Evolutionary conservation across 2,888 invertebrate species (phyloP).

Genomic region (Trichopria drosophilae): DNA sequence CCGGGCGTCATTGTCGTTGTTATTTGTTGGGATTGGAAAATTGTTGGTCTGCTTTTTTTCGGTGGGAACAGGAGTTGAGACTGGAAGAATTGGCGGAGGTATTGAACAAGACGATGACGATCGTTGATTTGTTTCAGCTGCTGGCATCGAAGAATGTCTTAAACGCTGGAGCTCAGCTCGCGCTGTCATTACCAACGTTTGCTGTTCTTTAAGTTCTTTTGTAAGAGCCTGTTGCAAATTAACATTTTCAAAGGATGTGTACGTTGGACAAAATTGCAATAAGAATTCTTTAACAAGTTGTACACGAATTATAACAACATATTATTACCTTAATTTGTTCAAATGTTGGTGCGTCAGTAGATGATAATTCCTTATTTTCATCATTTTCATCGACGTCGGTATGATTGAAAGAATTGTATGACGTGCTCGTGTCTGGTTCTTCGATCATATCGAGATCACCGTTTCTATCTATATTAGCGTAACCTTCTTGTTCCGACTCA

Average conservation of each 20-base stretch:
- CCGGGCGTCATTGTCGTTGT: constrained; percentile 52
- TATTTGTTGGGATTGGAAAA: constrained; percentile 34
- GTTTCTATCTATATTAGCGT: constrained; percentile 26
- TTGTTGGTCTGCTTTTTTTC: constrained; percentile 49
- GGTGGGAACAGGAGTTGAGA: constrained; percentile 24
- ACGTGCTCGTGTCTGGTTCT: constrained; percentile 33
- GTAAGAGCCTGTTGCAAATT: constrained; percentile 52
- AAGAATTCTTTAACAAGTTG: too few relatives aligned
- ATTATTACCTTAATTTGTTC: constrained; percentile 39
- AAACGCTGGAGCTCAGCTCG: constrained; percentile 51
- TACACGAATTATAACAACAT: too few relatives aligned
- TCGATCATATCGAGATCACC: constrained; percentile 30
- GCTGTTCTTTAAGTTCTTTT: constrained; percentile 52
- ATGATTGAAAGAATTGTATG: constrained; percentile 38
- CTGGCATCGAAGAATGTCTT: too few relatives aligned
- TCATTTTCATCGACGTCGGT: constrained; percentile 40
- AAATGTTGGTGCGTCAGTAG: too few relatives aligned
- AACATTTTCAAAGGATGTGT: too few relatives aligned
- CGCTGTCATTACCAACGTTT: constrained; percentile 46
- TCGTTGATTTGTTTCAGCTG: constrained; percentile 13
- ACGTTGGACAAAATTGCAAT: too few relatives aligned
- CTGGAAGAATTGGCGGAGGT: constrained; percentile 33
- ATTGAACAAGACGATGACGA: constrained; percentile 29
- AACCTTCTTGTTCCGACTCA: constrained; percentile 38
- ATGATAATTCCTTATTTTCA: constrained; percentile 29